Percentiles rank a stretch among this genome's conserved stretches.
phyloP scores from a whole-genome alignment of 2,888 invertebrate genomes.

The Standfussiana lucernea region DNA sequence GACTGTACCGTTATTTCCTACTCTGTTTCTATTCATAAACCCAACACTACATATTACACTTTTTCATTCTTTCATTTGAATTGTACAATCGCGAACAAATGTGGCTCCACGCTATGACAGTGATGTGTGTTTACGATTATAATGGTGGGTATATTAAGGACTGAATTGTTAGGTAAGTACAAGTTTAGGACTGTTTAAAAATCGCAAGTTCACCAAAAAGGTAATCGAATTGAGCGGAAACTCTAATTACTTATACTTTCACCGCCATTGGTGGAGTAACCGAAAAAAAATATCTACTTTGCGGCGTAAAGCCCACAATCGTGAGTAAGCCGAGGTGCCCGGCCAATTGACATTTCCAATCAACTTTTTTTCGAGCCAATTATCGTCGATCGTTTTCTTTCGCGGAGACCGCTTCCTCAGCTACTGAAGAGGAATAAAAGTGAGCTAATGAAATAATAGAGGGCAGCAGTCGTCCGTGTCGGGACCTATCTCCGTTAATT shows the following conservation, averaged over 20 bases:
- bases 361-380: constrained; percentile 80
- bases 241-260: constrained; percentile 21
- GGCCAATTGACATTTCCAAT: constrained; percentile 74
- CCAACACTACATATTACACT: constrained; percentile 56
- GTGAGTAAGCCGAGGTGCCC: constrained; percentile 56
- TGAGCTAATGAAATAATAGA: constrained; percentile 82
- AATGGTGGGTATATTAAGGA: neutral
- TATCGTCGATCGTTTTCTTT: constrained; percentile 79
- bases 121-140: constrained; percentile 5
- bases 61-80: constrained; percentile 54
- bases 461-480: constrained; percentile 70
- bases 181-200: neutral
- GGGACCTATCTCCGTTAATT: constrained; percentile 71
- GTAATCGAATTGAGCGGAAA: neutral
- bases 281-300: constrained; percentile 53
- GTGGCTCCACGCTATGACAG: constrained; percentile 2
- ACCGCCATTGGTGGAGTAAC: constrained; percentile 1
- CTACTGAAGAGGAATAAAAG: constrained; percentile 77
- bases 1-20: constrained; percentile 59
- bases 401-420: constrained; percentile 64
- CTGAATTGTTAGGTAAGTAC: no score
- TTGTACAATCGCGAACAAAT: constrained; percentile 44
- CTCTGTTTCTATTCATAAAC: constrained; percentile 57
- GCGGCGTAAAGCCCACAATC: constrained; percentile 59
- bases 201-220: neutral